Base-by-base conservation (phyloP, 1,140 invertebrate species). In the Diuraphis noxia region DNA sequence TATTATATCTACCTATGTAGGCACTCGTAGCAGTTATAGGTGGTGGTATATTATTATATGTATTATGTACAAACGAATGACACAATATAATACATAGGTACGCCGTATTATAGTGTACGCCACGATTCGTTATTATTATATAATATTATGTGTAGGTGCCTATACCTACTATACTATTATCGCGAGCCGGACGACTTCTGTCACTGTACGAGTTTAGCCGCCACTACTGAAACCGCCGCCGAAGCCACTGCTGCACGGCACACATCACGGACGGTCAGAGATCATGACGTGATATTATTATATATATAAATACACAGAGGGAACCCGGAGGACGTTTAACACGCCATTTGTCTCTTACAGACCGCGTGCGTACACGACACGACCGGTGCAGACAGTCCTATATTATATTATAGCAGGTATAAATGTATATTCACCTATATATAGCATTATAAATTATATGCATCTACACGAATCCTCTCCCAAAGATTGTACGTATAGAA, bases 181-280 rank as follows among this genome's bases (percentile, higher is more conserved):
- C 46, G 21, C 21, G 8, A 46, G 19, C 82, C 34, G 85, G 85
- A 38, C 85, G 85, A 86, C 85, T 86, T 86, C 85, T 86, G 85
- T 86, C 85, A 52, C 34, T 49, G 21, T 36, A 7, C 21, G 46
- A 49, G 25, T 41, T 82, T 41, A 30, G 81, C 38, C 81, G 81
- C 79, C 79, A 81, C 38, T 38, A 9, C 36, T 25, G 25, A 8
- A 19, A 21, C 46, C 0, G 6, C 46, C 46, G 19, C 21, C 46
- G 46, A 19, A 19, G 46, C 46, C 46, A 49, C 46, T 41, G 81
- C n/a, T n/a, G 40, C 40, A 43, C 82, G 41, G 8, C 81, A 41
- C 40, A 63, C 30, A 30, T 79, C 40, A 43, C 41, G 40, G 8
- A 84, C 81, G 13, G 40, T 17, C 56, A n/a, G n/a, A 72, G 56